Conservation (phyloP, 1,140 invertebrate species). For the Drosophila repletoides region DNA sequence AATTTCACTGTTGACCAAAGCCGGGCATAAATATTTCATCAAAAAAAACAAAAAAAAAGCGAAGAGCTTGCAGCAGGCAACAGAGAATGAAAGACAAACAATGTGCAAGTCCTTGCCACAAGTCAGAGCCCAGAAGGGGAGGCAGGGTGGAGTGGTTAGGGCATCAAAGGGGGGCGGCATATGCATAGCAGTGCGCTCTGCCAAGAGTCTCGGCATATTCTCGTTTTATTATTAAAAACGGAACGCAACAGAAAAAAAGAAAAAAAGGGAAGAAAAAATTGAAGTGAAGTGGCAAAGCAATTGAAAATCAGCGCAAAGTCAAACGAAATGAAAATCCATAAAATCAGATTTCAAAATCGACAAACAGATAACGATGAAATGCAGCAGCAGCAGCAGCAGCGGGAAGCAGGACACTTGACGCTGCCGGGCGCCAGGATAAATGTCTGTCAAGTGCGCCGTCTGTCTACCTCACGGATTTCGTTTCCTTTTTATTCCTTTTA, state of each 20-base stretch:
- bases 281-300: slow-evolving; percentile 19
- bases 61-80: slow-evolving; percentile 3
- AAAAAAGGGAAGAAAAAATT: background rate
- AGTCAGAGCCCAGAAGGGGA: slow-evolving; percentile 9
- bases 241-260: background rate
- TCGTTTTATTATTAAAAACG: slow-evolving; percentile 58
- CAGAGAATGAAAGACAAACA: slow-evolving; percentile 61
- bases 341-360: slow-evolving; percentile 79
- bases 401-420: slow-evolving; percentile 34
- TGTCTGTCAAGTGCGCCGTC: slow-evolving; percentile 33
- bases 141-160: too few species aligned
- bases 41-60: slow-evolving; percentile 42
- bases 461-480: background rate
- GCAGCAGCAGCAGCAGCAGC: slow-evolving; percentile 4
- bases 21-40: slow-evolving; percentile 66
- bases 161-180: background rate
- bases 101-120: slow-evolving; percentile 25
- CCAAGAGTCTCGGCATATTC: slow-evolving; percentile 3
- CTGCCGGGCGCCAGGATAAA: slow-evolving; percentile 37
- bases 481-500: slow-evolving; percentile 1
- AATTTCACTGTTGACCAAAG: slow-evolving; percentile 76
- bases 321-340: slow-evolving; percentile 78
- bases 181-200: background rate
- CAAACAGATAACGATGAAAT: slow-evolving; percentile 51
- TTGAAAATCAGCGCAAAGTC: slow-evolving; percentile 77